Evolutionary conservation across 2,797 vertebrate genomes (phyloP).

Genomic region (Tolypeutes matacus): DNA sequence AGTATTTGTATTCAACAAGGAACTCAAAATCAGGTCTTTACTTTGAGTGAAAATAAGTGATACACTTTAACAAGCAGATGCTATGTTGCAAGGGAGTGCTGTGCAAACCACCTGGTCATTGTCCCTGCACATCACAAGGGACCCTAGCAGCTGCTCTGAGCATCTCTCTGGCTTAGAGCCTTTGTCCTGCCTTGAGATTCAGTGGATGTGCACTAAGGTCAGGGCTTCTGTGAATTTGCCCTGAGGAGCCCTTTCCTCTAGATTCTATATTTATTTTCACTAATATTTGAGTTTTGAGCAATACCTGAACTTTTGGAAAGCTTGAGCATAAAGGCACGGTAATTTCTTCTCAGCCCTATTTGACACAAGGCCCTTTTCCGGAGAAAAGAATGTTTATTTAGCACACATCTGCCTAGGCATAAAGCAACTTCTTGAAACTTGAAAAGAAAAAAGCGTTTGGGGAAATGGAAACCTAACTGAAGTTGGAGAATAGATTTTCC

Average conservation of each 20-base stretch:
- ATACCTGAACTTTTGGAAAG: conserved; percentile 60
- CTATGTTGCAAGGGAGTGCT: neutral
- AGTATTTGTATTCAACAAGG: neutral
- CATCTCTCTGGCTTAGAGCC: neutral
- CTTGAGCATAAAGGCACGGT: conserved; percentile 45
- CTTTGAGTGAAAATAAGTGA: conserved; percentile 59
- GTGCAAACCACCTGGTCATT: neutral
- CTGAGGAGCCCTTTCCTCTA: conserved; percentile 41
- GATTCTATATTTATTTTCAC: conserved; percentile 50
- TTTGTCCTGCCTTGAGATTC: neutral
- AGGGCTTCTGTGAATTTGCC: conserved; percentile 44
- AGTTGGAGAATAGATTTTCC: neutral
- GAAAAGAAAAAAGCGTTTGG: conserved; percentile 73
- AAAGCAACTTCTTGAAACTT: conserved; percentile 72
- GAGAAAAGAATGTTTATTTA: conserved; percentile 62
- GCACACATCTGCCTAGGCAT: conserved; percentile 73
- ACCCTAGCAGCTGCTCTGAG: neutral
- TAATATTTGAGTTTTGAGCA: conserved; percentile 67
- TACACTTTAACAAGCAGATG: conserved; percentile 48
- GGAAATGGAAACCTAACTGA: conserved; percentile 71
- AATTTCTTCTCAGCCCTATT: conserved; percentile 72
- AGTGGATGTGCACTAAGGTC: conserved; percentile 45
- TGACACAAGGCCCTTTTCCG: neutral
- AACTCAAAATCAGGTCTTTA: conserved; percentile 23
- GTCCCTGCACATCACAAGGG: neutral